Evolutionary conservation across 2,113 vertebrate species (phyloP), one percentile per base, ranked within the genome.

Genomic region (Barnardius zonarius): DNA sequence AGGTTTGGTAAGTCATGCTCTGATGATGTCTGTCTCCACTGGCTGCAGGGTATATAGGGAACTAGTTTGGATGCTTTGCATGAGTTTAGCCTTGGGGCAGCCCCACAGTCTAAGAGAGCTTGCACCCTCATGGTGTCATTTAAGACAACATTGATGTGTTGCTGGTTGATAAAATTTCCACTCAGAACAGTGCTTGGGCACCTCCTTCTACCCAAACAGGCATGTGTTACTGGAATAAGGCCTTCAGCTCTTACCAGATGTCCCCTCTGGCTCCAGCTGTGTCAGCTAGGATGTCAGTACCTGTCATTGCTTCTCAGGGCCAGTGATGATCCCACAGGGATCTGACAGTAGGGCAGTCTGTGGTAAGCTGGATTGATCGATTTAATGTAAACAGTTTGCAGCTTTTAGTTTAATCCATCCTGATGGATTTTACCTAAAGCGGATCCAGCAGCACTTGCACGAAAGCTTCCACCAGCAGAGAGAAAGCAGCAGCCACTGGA

Each of bases 211-310:
- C 17, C 16, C 8, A 9, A 44, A 72, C 37, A 46, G 57, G 28
- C 16, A 16, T 67, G 41, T 76, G 91, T 76, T 76, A 54, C 70
- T 80, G 90, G 70, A 73, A 79, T 33, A 44, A 68, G 41, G 49
- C 85, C 57, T 85, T 44, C 30, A 55, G 92, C 78, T 69, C 44
- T 52, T 63, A 41, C 4, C 74, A 75, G 78, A 46, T 85, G 90
- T 93, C 84, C 67, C 39, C 61, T 78, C 46, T 55, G 67, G 43
- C 82, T 87, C 62, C 78, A 78, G 85, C 92, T 88, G 85, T 82
- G 52, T 68, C 78, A 91, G 57, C 62, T 13, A 33, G 66, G 31
- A 78, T 95, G 83, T 83, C 89, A 83, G 63, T 77, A 18, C 75
- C 46, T 1, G 1, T 77, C 13, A 3, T 37, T 83, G 44, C 44